Base-by-base conservation (phyloP, 2,888 invertebrate genomes). In the Germaria angustata region DNA sequence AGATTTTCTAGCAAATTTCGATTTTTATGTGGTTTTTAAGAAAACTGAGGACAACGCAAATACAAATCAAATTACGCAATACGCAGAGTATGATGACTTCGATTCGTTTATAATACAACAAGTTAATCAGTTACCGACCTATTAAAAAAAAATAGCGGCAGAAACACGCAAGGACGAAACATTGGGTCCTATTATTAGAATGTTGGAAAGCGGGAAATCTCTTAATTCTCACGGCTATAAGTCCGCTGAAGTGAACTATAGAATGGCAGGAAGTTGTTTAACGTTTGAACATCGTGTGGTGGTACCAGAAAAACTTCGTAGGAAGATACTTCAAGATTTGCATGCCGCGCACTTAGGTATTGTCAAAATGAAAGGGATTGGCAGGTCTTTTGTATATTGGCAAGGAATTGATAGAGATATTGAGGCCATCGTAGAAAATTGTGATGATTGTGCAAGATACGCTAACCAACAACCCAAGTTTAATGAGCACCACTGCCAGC, bases 1-100 rank as follows among this genome's bases (percentile, higher is more conserved):
- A 3, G 51, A 72, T 41, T 78, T 71, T 36, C 15, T 69, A n/a
- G n/a, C n/a, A n/a, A 80, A 78, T 17, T 78, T 78, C 34, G 13
- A 59, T 9, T 41, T 20, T 5, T 22, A 59, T 15, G 41, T 15
- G 15, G 1, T 15, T 6, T 41, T 13, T 15, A 41, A 15, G 6
- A 11, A 11, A 6, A 41, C 15, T 6, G 15, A 2, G 15, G 15
- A n/a, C 7, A 36, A 41, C 15, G 4, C 15, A n/a, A 41, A 41
- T 13, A 15, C 41, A 15, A 41, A 15, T 41, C 1, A 13, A 13
- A 41, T 15, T 1, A 41, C 11, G 5, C 3, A 15, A 15, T 15
- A 15, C 5, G n/a, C 1, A 4, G 36, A 8, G 11, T 9, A 7
- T 4, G 36, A 9, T 28, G 28, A 6, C 4, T 28, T 28, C 6